These are phyloP conservation scores for Yponomeuta cagnagella DNA, from an alignment of 2,888 invertebrate genomes.

Conservation along the genomic window DNA sequence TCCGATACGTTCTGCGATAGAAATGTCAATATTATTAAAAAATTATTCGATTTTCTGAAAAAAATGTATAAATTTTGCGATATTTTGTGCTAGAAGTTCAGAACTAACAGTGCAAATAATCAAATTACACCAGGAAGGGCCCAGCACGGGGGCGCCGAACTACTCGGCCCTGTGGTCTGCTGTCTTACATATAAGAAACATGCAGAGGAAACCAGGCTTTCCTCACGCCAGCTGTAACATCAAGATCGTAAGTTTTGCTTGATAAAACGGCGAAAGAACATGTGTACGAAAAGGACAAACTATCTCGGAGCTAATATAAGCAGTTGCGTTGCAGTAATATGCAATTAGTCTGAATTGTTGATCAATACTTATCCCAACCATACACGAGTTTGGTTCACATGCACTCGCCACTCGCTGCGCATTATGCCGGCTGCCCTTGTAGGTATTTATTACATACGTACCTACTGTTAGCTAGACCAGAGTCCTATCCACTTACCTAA, in stretches of 20 bases:
- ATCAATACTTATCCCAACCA: no score
- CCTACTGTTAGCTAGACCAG: no score
- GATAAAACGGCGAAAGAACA: background rate
- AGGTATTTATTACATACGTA: no score
- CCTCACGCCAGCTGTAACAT: conserved; percentile 62
- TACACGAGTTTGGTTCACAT: no score
- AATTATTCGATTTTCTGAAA: background rate
- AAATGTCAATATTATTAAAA: background rate
- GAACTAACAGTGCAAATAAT: background rate
- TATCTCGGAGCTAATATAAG: background rate
- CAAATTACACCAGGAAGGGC: background rate
- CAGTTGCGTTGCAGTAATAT: background rate
- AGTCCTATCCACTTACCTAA: no score
- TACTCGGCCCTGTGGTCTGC: background rate
- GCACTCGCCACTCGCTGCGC: no score
- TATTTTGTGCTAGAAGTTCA: background rate
- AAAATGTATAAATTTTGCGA: background rate
- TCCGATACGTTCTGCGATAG: no score
- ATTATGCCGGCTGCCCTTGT: no score
- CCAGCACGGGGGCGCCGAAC: background rate
- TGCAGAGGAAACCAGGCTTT: conserved; percentile 66
- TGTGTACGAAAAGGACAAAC: background rate
- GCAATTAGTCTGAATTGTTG: background rate
- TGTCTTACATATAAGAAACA: conserved; percentile 22
- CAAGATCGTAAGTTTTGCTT: conserved; percentile 52